A percentile compares a stretch with the other conserved stretches of the same genome.
phyloP scores from a whole-genome alignment of 2,888 invertebrate genomes.

The Torymus auratus region DNA sequence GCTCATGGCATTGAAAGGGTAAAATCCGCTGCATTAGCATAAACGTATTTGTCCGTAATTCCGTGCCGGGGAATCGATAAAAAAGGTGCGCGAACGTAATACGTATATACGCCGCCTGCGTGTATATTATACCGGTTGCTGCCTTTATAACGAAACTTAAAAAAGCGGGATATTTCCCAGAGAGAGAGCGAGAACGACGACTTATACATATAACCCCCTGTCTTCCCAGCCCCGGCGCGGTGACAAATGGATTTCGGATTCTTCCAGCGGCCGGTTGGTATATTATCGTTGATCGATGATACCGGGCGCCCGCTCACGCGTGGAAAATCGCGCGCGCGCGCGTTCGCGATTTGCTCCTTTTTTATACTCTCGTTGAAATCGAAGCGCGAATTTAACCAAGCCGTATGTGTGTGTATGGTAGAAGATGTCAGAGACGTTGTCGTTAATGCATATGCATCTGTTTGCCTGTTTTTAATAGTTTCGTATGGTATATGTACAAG shows the following conservation, averaged over 20 bases:
- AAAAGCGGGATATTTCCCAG: constrained; percentile 38
- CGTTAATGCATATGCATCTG: constrained; percentile 29
- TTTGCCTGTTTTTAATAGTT: constrained; percentile 45
- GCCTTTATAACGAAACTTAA: too few relatives aligned
- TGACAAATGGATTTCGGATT: constrained; percentile 72
- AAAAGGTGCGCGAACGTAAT: too few relatives aligned
- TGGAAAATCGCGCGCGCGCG: constrained; percentile 69
- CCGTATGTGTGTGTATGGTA: not conserved
- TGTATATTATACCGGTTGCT: too few relatives aligned
- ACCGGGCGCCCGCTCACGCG: constrained; percentile 69
- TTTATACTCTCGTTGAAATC: not conserved
- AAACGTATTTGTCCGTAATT: constrained; percentile 32
- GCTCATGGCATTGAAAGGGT: not conserved
- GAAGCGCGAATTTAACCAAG: not conserved
- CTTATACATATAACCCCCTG: not conserved
- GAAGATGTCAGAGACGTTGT: not conserved
- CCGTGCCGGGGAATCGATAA: constrained; percentile 16
- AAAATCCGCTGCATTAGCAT: constrained; percentile 48
- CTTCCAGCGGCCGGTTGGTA: constrained; percentile 4
- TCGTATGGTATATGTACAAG: constrained; percentile 1
- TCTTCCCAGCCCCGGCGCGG: constrained; percentile 49
- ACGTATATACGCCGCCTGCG: too few relatives aligned
- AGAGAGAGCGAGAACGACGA: too few relatives aligned
- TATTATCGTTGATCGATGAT: constrained; percentile 70
- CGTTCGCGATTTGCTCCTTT: constrained; percentile 42